A percentile compares a stretch with the other conserved stretches of the same genome.
Conservation (phyloP, 2,797 vertebrate genomes). For the Trachops cirrhosus region DNA sequence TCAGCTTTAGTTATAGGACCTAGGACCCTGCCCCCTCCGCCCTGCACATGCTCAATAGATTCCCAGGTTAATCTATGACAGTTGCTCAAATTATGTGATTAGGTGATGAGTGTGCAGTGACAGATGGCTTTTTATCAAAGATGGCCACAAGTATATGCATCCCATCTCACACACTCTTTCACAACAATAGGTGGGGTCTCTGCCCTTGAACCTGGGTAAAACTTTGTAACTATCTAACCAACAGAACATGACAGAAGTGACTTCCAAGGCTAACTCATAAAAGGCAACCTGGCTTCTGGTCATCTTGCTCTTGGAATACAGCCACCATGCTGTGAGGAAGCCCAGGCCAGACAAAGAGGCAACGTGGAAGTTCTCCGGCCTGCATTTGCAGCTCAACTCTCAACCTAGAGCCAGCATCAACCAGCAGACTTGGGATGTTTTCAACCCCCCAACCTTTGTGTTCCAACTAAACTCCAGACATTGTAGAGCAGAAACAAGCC, state of each 20-base stretch:
- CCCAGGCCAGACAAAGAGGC: background rate
- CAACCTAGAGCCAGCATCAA: background rate
- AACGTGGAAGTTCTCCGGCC: rapidly evolving
- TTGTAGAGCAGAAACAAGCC: background rate
- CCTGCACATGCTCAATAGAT: background rate
- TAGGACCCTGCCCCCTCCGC: background rate
- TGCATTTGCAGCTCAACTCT: background rate
- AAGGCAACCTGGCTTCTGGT: background rate
- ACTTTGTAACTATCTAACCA: background rate
- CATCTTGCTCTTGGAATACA: background rate
- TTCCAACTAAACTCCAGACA: background rate
- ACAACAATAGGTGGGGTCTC: background rate
- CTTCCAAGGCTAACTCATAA: background rate
- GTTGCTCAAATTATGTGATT: background rate
- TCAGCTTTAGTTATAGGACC: background rate
- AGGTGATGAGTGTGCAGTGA: background rate
- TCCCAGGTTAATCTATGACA: background rate
- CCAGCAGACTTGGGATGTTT: background rate
- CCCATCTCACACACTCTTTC: background rate
- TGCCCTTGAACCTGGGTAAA: background rate
- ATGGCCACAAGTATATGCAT: background rate
- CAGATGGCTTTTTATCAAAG: background rate
- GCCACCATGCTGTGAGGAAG: background rate
- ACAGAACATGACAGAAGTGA: background rate
- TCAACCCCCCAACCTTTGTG: background rate